A percentile compares a stretch with the other conserved stretches of the same genome.
Conservation (phyloP, 2,113 vertebrate genomes). For the Microtus richardsoni region DNA sequence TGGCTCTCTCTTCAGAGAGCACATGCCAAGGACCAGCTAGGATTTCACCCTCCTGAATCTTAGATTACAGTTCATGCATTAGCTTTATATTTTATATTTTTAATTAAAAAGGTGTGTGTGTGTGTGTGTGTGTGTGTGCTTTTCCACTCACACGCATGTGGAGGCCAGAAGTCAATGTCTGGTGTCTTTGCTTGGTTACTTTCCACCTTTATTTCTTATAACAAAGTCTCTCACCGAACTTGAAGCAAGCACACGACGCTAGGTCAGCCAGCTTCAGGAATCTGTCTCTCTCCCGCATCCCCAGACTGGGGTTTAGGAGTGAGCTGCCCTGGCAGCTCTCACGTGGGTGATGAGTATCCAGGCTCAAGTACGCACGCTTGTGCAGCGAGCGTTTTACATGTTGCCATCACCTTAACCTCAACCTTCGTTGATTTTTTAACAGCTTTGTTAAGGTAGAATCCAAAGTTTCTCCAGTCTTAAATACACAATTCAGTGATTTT, state of each 20-base stretch:
- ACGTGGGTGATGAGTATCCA: neutral
- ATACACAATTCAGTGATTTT: neutral
- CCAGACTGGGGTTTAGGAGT: neutral
- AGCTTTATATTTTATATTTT: neutral
- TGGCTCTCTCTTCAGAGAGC: neutral
- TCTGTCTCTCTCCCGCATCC: neutral
- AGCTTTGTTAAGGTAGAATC: neutral
- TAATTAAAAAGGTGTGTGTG: neutral
- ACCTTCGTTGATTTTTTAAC: neutral
- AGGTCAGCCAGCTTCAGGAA: neutral
- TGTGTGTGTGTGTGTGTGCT: neutral
- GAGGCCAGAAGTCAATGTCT: neutral
- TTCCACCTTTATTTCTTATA: neutral
- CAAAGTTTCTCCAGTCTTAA: neutral
- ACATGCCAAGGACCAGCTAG: neutral
- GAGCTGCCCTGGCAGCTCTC: neutral
- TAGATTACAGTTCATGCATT: neutral
- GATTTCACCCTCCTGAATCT: neutral
- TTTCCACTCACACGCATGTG: neutral
- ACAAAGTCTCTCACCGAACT: neutral
- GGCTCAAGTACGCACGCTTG: neutral
- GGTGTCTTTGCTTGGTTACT: neutral
- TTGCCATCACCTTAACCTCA: neutral
- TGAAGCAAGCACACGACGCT: neutral
- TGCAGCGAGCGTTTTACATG: neutral